phyloP scores from a whole-genome alignment of 2,113 vertebrate genomes.

The Tonatia bakeri region DNA sequence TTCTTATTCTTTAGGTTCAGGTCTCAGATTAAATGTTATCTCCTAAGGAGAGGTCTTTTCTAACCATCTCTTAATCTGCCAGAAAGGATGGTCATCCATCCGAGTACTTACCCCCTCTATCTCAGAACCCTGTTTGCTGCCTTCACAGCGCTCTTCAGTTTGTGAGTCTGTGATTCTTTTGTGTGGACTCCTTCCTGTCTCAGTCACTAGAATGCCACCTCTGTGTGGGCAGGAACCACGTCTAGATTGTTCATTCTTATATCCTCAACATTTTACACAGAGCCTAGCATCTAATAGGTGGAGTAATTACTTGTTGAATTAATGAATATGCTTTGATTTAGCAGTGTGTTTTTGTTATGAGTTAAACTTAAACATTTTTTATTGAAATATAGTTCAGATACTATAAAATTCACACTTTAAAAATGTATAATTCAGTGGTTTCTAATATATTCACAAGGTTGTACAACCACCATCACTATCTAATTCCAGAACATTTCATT shows the following conservation, averaged over 20 bases:
- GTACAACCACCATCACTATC: neutral
- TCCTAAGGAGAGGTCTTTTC: neutral
- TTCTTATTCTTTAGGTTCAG: neutral
- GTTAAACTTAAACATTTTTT: neutral
- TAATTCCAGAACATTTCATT: neutral
- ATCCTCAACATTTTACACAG: neutral
- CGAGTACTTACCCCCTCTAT: neutral
- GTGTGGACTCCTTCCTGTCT: neutral
- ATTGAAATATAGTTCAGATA: neutral
- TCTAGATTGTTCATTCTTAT: neutral
- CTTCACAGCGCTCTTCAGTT: neutral
- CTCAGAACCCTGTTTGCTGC: neutral
- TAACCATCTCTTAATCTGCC: neutral
- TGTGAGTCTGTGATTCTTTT: slow-evolving; percentile 14
- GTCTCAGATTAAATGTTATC: slow-evolving; percentile 11
- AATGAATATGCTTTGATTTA: neutral
- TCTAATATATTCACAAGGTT: neutral
- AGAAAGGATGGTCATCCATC: neutral
- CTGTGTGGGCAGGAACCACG: neutral
- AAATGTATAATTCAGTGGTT: neutral
- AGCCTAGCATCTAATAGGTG: neutral
- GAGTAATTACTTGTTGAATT: neutral
- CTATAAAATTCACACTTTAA: neutral
- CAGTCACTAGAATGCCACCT: neutral
- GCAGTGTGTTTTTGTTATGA: neutral